Evolutionary conservation across 1,140 invertebrate genomes (phyloP).

Genomic region (Heterodera carotae): DNA sequence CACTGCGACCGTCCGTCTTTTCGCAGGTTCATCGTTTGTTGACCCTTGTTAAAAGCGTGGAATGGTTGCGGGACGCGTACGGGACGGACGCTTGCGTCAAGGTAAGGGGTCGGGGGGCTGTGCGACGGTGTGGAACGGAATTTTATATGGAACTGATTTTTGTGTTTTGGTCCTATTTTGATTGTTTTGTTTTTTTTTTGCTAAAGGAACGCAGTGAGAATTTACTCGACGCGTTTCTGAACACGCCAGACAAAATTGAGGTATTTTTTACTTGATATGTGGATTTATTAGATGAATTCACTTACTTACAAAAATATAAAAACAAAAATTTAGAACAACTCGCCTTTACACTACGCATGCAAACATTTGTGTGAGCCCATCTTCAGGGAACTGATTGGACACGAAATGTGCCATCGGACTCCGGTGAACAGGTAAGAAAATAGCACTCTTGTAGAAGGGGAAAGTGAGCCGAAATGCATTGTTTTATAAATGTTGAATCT

Average conservation of each 20-base stretch:
- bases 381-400: conserved; percentile 10
- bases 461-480: too few relatives aligned
- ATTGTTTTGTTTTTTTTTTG: background rate
- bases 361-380: background rate
- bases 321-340: conserved; percentile 11
- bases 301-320: too few relatives aligned
- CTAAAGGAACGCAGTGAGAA: conserved; percentile 12
- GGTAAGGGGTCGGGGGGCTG: background rate
- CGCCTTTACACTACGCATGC: conserved; percentile 20
- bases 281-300: too few relatives aligned
- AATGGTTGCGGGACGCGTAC: conserved; percentile 27
- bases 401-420: conserved; percentile 4
- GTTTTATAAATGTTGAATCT: too few relatives aligned
- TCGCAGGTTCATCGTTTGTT: conserved; percentile 11
- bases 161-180: background rate
- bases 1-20: too few relatives aligned
- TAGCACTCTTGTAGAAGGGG: too few relatives aligned
- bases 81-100: conserved; percentile 15
- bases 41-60: background rate
- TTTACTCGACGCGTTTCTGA: conserved; percentile 25
- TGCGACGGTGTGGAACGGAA: too few relatives aligned
- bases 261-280: background rate
- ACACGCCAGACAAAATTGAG: conserved; percentile 22
- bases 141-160: too few relatives aligned
- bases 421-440: conserved; percentile 20